Evolutionary conservation across 1,140 invertebrate genomes (phyloP).

Genomic region (Sinonovacula constricta): DNA sequence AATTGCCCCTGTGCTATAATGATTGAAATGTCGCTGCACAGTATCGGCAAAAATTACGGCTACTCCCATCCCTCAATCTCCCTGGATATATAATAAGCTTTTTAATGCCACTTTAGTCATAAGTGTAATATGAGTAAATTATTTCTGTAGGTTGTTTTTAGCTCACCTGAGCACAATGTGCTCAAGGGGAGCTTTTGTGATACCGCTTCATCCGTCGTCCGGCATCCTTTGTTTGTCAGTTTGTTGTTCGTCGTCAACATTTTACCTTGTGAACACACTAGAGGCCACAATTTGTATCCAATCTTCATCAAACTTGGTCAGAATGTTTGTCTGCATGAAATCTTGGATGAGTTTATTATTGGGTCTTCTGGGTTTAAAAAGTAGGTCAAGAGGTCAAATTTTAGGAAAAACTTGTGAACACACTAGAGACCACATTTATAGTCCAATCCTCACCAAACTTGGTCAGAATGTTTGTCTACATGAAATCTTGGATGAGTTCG

Average conservation of each 20-base stretch:
- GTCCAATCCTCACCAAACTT: not conserved
- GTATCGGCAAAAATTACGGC: no score
- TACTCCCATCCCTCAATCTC: no score
- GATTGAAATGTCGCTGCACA: no score
- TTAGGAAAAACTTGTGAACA: not conserved
- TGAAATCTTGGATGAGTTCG: no score
- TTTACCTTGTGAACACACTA: not conserved
- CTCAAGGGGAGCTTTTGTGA: not conserved
- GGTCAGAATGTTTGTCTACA: not conserved
- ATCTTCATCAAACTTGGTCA: not conserved
- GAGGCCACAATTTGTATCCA: not conserved
- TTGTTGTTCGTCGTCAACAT: not conserved
- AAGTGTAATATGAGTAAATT: no score
- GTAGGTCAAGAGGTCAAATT: not conserved
- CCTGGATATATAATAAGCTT: no score
- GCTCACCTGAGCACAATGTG: not conserved
- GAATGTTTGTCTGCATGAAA: not conserved
- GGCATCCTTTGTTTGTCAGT: not conserved
- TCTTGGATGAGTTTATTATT: not conserved
- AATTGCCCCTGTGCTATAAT: no score
- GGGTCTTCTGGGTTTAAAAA: not conserved
- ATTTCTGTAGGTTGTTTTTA: not conserved
- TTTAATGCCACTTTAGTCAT: no score
- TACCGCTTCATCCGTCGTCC: not conserved
- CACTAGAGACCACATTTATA: not conserved